phyloP scores from a whole-genome alignment of 1,140 invertebrate genomes.

The Bombus breviceps region DNA sequence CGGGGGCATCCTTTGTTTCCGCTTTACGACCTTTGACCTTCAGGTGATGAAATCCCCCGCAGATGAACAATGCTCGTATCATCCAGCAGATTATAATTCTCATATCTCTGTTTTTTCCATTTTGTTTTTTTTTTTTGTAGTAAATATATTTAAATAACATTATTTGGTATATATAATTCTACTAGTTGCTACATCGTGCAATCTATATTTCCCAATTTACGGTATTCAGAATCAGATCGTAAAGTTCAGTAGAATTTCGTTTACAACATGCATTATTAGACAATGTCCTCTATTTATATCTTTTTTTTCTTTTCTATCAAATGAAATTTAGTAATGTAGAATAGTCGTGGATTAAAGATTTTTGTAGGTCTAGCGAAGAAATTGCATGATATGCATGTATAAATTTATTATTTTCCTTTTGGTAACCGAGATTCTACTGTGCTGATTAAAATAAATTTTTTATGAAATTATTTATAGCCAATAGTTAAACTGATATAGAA shows the following conservation, averaged over 20 bases:
- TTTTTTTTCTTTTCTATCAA: too few relatives aligned
- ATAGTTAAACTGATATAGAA: not conserved
- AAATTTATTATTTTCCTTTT: not conserved
- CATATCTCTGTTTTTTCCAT: constrained; percentile 80
- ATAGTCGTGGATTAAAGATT: not conserved
- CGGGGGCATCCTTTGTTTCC: constrained; percentile 88
- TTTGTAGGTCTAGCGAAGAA: not conserved
- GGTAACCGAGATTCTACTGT: constrained; percentile 9
- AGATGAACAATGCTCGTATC: constrained; percentile 90
- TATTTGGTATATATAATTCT: not conserved
- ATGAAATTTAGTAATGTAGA: not conserved
- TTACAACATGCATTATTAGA: not conserved
- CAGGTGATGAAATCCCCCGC: constrained; percentile 91
- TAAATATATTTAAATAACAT: not conserved
- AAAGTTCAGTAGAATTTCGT: not conserved
- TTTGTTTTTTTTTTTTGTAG: constrained; percentile 24
- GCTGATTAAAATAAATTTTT: not conserved
- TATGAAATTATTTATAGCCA: too few relatives aligned
- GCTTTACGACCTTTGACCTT: constrained; percentile 87
- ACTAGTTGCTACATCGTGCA: not conserved
- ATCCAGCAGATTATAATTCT: constrained; percentile 86
- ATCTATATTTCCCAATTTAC: not conserved
- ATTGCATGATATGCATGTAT: not conserved
- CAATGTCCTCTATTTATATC: not conserved
- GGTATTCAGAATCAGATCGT: not conserved